Conservation (phyloP, 2,797 vertebrate genomes). For the Poliocrania exsul region DNA sequence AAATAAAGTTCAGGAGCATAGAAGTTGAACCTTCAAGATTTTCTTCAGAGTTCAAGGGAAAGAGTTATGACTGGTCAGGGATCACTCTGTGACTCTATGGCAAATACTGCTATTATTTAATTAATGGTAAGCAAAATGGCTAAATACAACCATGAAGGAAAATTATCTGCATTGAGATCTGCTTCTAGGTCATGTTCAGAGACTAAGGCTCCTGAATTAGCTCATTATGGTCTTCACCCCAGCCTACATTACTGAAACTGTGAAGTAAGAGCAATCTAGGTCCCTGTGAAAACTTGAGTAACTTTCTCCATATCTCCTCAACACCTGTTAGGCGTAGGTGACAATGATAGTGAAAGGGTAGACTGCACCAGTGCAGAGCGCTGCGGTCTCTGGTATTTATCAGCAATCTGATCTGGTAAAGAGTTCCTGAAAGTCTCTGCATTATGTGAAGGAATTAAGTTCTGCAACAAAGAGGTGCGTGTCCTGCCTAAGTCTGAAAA, state of each 20-base stretch:
- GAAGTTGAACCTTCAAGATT: background rate
- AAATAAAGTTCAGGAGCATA: background rate
- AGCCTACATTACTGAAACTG: background rate
- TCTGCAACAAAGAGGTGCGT: background rate
- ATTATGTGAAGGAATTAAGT: background rate
- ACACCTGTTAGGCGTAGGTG: background rate
- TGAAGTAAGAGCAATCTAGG: background rate
- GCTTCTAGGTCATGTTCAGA: background rate
- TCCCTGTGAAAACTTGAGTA: background rate
- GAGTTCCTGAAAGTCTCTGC: constrained; percentile 41
- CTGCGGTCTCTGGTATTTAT: constrained; percentile 27
- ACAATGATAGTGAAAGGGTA: background rate
- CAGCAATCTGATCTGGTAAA: background rate
- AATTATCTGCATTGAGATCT: background rate
- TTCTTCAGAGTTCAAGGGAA: background rate
- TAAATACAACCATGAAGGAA: background rate
- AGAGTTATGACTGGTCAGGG: background rate
- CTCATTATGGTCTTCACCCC: background rate
- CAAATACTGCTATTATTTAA: fast-evolving
- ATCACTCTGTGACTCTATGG: background rate
- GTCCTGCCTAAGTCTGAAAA: background rate
- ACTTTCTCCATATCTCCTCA: background rate
- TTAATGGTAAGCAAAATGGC: background rate
- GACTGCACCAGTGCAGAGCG: background rate
- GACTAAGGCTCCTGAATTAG: background rate